Base-by-base conservation (phyloP, 1,140 invertebrate species). In the Drosophila neocordata region DNA sequence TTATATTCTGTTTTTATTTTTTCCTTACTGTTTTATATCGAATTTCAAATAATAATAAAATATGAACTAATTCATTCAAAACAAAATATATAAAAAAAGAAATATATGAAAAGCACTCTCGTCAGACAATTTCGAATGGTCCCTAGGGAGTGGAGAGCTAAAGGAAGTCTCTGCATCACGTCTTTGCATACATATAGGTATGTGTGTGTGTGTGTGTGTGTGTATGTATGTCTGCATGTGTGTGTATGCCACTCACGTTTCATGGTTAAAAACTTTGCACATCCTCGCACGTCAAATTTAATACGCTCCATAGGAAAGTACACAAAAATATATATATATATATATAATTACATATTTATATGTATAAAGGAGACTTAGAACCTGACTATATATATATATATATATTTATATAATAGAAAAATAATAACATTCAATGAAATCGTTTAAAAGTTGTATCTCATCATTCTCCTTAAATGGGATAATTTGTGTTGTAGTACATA, bases 191-290 rank as follows among this genome's bases (percentile, higher is more conserved):
- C 15, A 18, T 41, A 5, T 41, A 7, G 13, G 38, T 41, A 41
- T 13, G 13, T 37, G 4, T 12, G 12, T 38, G 8, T n/a, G 6
- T 38, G n/a, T n/a, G n/a, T 4, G 38, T 48, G 8, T 48, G 7
- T 48, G 15, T 44, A 15, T 18, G 15, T 38, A 3, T 38, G 37
- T 44, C 1, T 44, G 15, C 20, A 15, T 48, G 41, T 48, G 41
- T 48, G 41, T 48, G 60, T 38, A 77, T 77, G 73, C 74, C 67
- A 77, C 60, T 66, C 74, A 77, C 74, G 74, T 77, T 44, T 37
- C 74, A 76, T 62, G 73, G 73, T 69, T 76, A 76, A 75, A 56
- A 75, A 76, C 73, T 76, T 76, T 69, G 73, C 73, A 76, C 73
- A 76, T 76, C 73, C 41, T 48, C 73, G 73, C 73, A 76, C 59